These are phyloP conservation scores for Hippopotamus amphibius DNA, from an alignment of 2,113 vertebrate species.

Conservation along the genomic window DNA sequence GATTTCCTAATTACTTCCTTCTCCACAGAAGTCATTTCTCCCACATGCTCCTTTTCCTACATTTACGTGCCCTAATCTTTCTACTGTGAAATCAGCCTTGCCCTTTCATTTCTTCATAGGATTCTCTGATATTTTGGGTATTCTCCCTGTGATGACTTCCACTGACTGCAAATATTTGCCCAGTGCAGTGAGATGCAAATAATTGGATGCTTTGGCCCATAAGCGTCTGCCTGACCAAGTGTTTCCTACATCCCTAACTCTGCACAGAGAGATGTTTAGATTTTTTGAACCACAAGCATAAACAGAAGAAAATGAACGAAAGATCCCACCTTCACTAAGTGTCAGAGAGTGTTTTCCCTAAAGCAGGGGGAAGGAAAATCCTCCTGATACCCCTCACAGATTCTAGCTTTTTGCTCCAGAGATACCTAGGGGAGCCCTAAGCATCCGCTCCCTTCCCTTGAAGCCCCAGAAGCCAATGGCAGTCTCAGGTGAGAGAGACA, in stretches of 20 bases:
- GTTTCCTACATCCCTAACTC: not conserved
- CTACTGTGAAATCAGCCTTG: not conserved
- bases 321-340: not conserved
- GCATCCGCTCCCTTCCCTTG: not conserved
- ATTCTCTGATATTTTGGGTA: not conserved
- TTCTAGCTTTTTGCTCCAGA: not conserved
- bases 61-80: not conserved
- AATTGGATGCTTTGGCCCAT: not conserved
- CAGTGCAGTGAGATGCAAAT: not conserved
- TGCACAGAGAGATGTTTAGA: not conserved
- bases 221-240: not conserved
- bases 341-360: not conserved
- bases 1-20: not conserved
- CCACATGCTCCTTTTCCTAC: not conserved
- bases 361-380: not conserved
- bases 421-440: not conserved
- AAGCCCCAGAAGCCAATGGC: not conserved
- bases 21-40: not conserved
- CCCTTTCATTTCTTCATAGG: not conserved
- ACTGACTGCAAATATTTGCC: not conserved
- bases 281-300: not conserved
- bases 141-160: not conserved
- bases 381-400: not conserved
- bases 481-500: not conserved
- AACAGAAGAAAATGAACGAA: not conserved